A percentile compares a stretch with the other conserved stretches of the same genome.
Conservation (phyloP, 2,888 invertebrate genomes). For the Ceriagrion tenellum region DNA sequence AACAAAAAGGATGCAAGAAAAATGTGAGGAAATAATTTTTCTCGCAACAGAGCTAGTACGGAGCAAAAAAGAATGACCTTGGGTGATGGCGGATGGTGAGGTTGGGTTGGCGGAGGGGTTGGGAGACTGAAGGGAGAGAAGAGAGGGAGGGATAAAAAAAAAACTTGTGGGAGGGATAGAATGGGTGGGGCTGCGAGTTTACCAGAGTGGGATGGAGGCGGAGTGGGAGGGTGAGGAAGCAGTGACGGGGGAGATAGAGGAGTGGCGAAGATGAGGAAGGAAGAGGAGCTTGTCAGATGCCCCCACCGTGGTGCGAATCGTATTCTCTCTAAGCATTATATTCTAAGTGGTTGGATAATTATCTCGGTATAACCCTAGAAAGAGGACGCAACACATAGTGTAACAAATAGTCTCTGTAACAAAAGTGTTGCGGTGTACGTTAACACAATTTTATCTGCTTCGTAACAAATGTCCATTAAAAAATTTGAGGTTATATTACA, state of each 20-base stretch:
- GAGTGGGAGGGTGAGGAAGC: neutral
- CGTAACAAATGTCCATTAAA: no score
- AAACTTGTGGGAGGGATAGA: neutral
- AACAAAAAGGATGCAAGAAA: slow-evolving; percentile 26
- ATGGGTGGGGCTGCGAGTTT: neutral
- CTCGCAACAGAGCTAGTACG: neutral
- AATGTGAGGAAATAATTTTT: slow-evolving; percentile 22
- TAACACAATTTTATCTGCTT: no score
- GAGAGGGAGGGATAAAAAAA: neutral
- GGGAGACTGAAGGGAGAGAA: neutral
- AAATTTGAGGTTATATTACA: no score
- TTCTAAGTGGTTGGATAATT: no score
- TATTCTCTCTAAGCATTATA: neutral
- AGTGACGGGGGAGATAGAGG: neutral
- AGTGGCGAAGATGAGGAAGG: neutral
- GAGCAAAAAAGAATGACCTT: slow-evolving; percentile 6
- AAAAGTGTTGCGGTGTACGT: no score
- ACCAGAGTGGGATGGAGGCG: neutral
- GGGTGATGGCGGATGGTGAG: neutral
- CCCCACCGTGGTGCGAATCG: neutral
- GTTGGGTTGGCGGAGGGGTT: neutral
- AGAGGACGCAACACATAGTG: no score
- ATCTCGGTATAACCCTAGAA: no score
- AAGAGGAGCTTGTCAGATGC: neutral
- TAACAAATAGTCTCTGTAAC: no score